A percentile compares a stretch with the other conserved stretches of the same genome.
phyloP scores from a whole-genome alignment of 37 sponge, comb jelly and placozoan genomes.

The Aplysina aerophoba region DNA sequence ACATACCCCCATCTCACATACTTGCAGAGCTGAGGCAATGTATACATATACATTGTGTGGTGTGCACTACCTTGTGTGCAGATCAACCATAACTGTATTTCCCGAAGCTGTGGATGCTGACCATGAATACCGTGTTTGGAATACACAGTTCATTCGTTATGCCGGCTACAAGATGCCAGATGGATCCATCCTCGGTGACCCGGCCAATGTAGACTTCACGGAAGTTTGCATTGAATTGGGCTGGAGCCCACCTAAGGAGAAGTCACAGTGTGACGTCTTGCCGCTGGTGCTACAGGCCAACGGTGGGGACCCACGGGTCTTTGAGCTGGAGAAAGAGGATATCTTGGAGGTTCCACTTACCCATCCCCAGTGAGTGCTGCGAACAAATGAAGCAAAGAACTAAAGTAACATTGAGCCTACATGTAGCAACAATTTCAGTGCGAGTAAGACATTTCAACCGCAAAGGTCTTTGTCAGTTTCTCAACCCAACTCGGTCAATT shows the following conservation, averaged over 20 bases:
- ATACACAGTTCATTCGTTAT: conserved; percentile 76
- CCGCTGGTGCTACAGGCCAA: conserved; percentile 82
- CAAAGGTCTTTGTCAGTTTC: no score
- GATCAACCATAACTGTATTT: conserved; percentile 90
- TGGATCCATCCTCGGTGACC: conserved; percentile 81
- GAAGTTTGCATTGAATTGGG: conserved; percentile 73
- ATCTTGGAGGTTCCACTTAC: conserved; percentile 59
- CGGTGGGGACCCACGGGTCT: conserved; percentile 60
- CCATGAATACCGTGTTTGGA: conserved; percentile 86
- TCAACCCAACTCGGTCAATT: no score
- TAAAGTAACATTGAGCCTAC: no score
- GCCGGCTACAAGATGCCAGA: conserved; percentile 82
- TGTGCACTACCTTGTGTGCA: conserved; percentile 22
- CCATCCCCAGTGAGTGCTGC: conserved; percentile 84
- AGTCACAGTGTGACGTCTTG: conserved; percentile 62
- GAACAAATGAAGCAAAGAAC: no score
- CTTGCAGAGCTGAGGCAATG: no score
- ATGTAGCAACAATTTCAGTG: no score
- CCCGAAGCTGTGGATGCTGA: conserved; percentile 49
- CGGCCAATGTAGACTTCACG: conserved; percentile 86
- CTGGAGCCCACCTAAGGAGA: conserved; percentile 68
- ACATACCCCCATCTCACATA: conserved; percentile 23
- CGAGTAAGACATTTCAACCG: no score
- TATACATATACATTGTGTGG: no score
- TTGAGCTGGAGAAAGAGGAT: conserved; percentile 67